phyloP scores from a whole-genome alignment of 2,888 invertebrate genomes.

The Abscondita cerata region DNA sequence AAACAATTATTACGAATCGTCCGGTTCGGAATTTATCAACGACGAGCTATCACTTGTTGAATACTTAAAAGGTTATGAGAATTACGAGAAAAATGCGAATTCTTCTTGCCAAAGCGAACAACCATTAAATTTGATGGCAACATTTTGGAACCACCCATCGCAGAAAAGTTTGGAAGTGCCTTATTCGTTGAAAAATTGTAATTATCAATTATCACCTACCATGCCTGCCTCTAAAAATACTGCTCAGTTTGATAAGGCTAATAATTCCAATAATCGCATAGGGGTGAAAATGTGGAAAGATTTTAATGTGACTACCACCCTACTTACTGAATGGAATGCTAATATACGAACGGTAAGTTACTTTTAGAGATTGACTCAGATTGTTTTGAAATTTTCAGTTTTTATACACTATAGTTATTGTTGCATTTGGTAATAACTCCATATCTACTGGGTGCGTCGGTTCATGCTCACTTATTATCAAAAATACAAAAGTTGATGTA shows the following conservation, averaged over 20 bases:
- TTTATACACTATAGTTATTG: too few relatives aligned
- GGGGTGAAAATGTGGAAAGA: conserved; percentile 65
- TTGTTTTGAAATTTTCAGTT: too few relatives aligned
- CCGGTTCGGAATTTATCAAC: conserved; percentile 58
- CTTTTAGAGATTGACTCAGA: too few relatives aligned
- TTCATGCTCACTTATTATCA: too few relatives aligned
- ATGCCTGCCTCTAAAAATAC: conserved; percentile 52
- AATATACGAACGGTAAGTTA: conserved; percentile 74
- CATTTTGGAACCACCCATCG: conserved; percentile 64
- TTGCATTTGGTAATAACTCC: too few relatives aligned
- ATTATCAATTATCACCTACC: conserved; percentile 66
- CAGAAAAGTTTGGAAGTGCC: conserved; percentile 61
- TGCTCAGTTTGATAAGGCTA: conserved; percentile 58
- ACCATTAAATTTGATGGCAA: conserved; percentile 61
- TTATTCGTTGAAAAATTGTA: conserved; percentile 59
- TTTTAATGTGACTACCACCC: conserved; percentile 69
- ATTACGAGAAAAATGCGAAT: conserved; percentile 50
- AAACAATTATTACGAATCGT: conserved; percentile 30
- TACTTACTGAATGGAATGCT: conserved; percentile 79
- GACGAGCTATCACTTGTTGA: conserved; percentile 60
- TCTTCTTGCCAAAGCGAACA: conserved; percentile 53
- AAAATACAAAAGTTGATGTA: too few relatives aligned
- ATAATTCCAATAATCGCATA: conserved; percentile 56
- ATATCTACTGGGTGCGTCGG: too few relatives aligned
- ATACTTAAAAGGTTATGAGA: conserved; percentile 58